Evolutionary conservation across 2,797 vertebrate species (phyloP), one percentile per base, ranked within the genome.

Genomic region (Lepilemur ruficaudatus): DNA sequence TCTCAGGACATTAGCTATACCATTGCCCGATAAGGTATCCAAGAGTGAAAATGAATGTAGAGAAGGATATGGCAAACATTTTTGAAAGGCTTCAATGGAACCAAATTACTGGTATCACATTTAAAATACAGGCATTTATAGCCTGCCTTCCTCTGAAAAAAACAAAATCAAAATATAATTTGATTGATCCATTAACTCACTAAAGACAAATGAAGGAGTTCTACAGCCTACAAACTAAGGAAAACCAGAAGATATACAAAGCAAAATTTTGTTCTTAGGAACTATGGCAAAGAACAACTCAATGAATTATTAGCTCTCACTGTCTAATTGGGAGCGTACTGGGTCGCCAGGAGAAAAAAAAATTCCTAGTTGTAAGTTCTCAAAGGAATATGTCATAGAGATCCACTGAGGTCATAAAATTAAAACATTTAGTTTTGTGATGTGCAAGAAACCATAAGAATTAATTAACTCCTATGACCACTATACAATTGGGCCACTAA

Each of bases 41-140:
- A 67, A 94, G 5, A 94, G 50, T 59, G 96, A 95, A 94, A 88
- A 80, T 43, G 35, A 91, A 72, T 14, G 28, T 41, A 41, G 78
- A 69, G 22, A 82, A 86, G 52, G 14, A 70, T 4, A 86, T 18
- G 69, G 79, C 38, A 92, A 87, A 94, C 32, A 41, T n/a, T 95
- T 85, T 65, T 70, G 32, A 38, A 94, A 91, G 52, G 57, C 67
- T 84, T 93, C 48, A 8, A 46, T 83, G 13, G 76, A 96, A 93
- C n/a, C 59, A 92, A 91, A 92, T 82, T 72, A 72, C 25, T 79
- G n/a, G 55, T 59, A 93, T 22, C 65, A 70, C 57, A 91, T 85
- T 93, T 86, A 69, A 97, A 92, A 94, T 88, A 75, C 0, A 96
- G 61, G n/a, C 10, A 92, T 83, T 86, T 86, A 91, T 38, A 91